phyloP scores from a whole-genome alignment of 2,888 invertebrate species.

The Drosophila colorata region DNA sequence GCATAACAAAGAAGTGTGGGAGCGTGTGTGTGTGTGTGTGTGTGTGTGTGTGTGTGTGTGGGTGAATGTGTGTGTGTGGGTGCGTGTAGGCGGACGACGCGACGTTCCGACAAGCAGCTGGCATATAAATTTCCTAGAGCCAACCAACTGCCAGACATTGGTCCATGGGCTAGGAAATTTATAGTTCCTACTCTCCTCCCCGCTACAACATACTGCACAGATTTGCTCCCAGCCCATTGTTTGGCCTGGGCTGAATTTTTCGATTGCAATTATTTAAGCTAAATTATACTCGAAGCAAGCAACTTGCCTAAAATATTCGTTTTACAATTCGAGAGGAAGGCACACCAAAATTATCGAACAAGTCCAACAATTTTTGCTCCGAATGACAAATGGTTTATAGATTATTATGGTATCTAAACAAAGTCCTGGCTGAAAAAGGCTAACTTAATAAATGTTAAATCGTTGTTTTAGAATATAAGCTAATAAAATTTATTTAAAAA shows the following conservation, averaged over 20 bases:
- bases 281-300: conserved; percentile 37
- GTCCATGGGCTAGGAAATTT: conserved; percentile 69
- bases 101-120: conserved; percentile 53
- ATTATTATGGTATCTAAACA: background rate
- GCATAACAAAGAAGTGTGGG: conserved; percentile 72
- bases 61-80: conserved; percentile 2
- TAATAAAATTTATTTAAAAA: too few relatives aligned
- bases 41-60: conserved; percentile 1
- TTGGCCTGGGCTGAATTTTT: conserved; percentile 32
- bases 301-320: conserved; percentile 39
- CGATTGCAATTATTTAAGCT: conserved; percentile 57
- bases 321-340: conserved; percentile 15
- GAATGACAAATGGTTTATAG: conserved; percentile 1
- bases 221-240: conserved; percentile 45
- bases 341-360: background rate
- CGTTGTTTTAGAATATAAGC: too few relatives aligned
- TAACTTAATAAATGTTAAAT: too few relatives aligned
- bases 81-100: conserved; percentile 40
- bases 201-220: conserved; percentile 8
- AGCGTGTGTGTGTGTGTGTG: conserved; percentile 10
- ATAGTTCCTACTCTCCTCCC: conserved; percentile 38
- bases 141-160: conserved; percentile 66
- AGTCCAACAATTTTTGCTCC: background rate
- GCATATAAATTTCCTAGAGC: conserved; percentile 69
- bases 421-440: too few relatives aligned